A percentile compares a stretch with the other conserved stretches of the same genome.
Conservation (phyloP, 2,888 invertebrate genomes). For the Loripinus fragilis region DNA sequence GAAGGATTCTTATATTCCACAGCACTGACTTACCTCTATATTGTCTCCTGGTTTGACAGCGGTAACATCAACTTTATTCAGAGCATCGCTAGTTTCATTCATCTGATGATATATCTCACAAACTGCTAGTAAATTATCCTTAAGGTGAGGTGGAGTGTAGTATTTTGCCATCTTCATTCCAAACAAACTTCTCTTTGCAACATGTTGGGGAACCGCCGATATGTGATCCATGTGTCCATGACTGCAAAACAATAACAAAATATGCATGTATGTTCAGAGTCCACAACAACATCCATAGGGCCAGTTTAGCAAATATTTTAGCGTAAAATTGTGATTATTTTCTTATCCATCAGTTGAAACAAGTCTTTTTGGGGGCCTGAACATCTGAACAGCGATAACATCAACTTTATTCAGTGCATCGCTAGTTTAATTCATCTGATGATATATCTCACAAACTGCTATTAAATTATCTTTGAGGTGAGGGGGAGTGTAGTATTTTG, state of each 20-base stretch:
- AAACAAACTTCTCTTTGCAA: conserved; percentile 70
- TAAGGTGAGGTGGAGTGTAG: conserved; percentile 72
- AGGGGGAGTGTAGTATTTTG: conserved; percentile 75
- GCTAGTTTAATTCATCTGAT: conserved; percentile 65
- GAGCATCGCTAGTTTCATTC: conserved; percentile 57
- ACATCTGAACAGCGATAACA: conserved; percentile 61
- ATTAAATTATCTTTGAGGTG: conserved; percentile 69
- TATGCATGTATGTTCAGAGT: too few relatives aligned
- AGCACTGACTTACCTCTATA: conserved; percentile 64
- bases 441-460: conserved; percentile 58
- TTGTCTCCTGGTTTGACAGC: conserved; percentile 62
- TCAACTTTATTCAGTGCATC: conserved; percentile 58
- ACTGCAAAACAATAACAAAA: conserved; percentile 56
- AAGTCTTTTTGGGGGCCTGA: too few relatives aligned
- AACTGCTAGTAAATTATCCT: conserved; percentile 64
- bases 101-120: conserved; percentile 62
- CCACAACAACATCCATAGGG: too few relatives aligned
- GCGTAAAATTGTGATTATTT: too few relatives aligned
- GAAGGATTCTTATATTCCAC: too few relatives aligned
- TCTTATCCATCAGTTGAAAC: too few relatives aligned
- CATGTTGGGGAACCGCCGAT: conserved; percentile 74
- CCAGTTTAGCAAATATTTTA: too few relatives aligned
- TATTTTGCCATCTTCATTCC: conserved; percentile 72
- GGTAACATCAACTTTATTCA: conserved; percentile 62
- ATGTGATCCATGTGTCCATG: conserved; percentile 81